Evolutionary conservation across 2,797 vertebrate genomes (phyloP), one percentile per base, ranked within the genome.

Genomic region (Iguana delicatissima): DNA sequence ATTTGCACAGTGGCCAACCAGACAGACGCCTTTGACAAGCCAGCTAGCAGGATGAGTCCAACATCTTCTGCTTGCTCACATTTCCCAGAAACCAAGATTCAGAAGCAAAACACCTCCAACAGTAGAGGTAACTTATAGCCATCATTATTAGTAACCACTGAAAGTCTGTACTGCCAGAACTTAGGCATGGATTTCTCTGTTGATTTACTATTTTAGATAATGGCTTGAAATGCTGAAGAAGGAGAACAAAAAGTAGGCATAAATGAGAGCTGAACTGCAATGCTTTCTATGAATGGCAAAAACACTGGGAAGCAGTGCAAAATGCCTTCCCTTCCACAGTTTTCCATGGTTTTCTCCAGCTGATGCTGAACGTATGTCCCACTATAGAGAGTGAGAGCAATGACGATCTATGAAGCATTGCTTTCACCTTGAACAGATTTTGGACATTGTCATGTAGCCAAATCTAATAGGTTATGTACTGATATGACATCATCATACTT

Each of bases 141-240:
- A 64, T 64, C 22, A 6, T 22, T 64, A 64, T 64, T 64, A 64
- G 62, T 24, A 64, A 64, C 22, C 22, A 24, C 62, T 24, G 22
- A 64, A 5, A 64, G 57, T 32, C 46, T 80, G 35, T 20, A 59
- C 80, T 81, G 52, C 32, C 80, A 81, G 52, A 38, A 62, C 35
- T 38, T 35, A 82, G 55, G 57, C 80, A 82, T 82, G n/a, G 24
- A 82, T 82, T 82, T 18, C 55, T 82, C 55, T 59, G 80, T n/a
- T 82, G 80, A 35, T 82, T 59, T 59, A 35, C n/a, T 82, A 35
- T 59, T 59, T 82, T 38, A 59, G 57, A n/a, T 35, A 59, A 59
- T 55, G 22, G n/a, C 55, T 35, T 82, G 80, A 57, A 82, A 59
- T 82, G 80, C 18, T 35, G 80, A 26, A 9, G 42, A 20, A 22